Percentiles rank a stretch among this genome's conserved stretches.
Evolutionary conservation across 2,113 vertebrate genomes (phyloP).

Genomic region (Cyphomyrus discorhynchus): DNA sequence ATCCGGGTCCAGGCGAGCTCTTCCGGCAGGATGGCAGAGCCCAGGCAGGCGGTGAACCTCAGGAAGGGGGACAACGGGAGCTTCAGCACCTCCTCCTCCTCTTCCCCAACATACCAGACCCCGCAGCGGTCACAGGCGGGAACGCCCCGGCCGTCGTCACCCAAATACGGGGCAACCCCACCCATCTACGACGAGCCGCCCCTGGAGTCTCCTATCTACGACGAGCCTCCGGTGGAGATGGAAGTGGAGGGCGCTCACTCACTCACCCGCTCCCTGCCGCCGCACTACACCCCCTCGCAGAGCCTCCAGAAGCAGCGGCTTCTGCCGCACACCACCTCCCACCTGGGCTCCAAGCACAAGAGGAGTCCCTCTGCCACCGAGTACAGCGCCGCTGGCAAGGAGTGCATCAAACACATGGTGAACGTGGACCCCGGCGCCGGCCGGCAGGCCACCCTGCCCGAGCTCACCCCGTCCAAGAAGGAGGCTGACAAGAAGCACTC

Average conservation of each 20-base stretch:
- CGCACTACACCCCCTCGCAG: slow-evolving; percentile 45
- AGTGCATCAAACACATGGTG: slow-evolving; percentile 74
- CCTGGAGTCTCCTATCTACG: slow-evolving; percentile 65
- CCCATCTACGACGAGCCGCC: slow-evolving; percentile 73
- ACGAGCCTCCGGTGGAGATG: slow-evolving; percentile 67
- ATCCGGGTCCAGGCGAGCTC: slow-evolving; percentile 30
- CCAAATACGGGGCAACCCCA: slow-evolving; percentile 56
- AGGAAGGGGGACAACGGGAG: slow-evolving; percentile 61
- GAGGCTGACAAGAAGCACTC: slow-evolving; percentile 67
- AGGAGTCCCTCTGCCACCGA: slow-evolving; percentile 56
- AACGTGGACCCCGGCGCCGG: slow-evolving; percentile 54
- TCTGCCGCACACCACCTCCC: slow-evolving; percentile 52
- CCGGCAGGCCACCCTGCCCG: slow-evolving; percentile 28
- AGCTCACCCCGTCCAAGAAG: slow-evolving; percentile 33
- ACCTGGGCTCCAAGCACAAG: slow-evolving; percentile 51
- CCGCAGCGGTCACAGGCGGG: slow-evolving; percentile 45
- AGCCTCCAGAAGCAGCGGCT: slow-evolving; percentile 59
- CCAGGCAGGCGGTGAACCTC: slow-evolving; percentile 58
- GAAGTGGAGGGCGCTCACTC: slow-evolving; percentile 48
- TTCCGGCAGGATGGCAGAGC: slow-evolving; percentile 47
- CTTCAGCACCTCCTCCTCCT: slow-evolving; percentile 44
- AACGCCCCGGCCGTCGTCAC: slow-evolving; percentile 53
- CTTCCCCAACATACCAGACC: slow-evolving; percentile 38
- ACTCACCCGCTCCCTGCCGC: slow-evolving; percentile 32
- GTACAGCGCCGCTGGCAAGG: slow-evolving; percentile 67